These are phyloP conservation scores for Agrochola lychnidis DNA, from an alignment of 2,888 invertebrate species.

Conservation along the genomic window DNA sequence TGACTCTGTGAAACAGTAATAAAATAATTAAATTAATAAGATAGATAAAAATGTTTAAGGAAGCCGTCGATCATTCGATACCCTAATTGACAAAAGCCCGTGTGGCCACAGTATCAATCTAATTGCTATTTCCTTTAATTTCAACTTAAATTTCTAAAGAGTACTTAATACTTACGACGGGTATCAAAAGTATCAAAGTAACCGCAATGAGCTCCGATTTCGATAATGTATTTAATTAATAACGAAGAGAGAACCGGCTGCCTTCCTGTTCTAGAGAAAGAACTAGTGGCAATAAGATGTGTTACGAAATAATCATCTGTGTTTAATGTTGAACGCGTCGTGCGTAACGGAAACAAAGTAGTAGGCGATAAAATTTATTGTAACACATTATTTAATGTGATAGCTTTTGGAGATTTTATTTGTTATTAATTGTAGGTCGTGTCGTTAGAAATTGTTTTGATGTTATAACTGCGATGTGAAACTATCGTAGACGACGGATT, in stretches of 20 bases:
- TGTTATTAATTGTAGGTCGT: constrained; percentile 36
- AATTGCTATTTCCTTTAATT: constrained; percentile 65
- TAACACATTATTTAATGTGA: constrained; percentile 63
- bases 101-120: constrained; percentile 45
- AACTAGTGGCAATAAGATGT: constrained; percentile 71
- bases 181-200: constrained; percentile 70
- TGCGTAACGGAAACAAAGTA: constrained; percentile 66
- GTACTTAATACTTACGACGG: constrained; percentile 46
- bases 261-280: constrained; percentile 77
- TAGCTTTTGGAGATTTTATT: constrained; percentile 47
- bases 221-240: constrained; percentile 80
- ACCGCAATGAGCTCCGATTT: constrained; percentile 66
- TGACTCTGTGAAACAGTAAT: constrained; percentile 7
- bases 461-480: background rate
- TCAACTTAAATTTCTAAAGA: constrained; percentile 46
- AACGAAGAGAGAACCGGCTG: constrained; percentile 74
- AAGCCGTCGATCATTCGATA: constrained; percentile 56
- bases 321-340: constrained; percentile 31
- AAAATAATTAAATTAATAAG: constrained; percentile 37
- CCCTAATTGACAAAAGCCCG: constrained; percentile 51
- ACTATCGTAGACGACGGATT: background rate
- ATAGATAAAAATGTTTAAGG: constrained; percentile 52
- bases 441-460: constrained; percentile 14
- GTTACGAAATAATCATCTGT: constrained; percentile 76
- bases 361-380: constrained; percentile 63